phyloP scores from a whole-genome alignment of 1,140 invertebrate genomes.

The Drusus annulatus region DNA sequence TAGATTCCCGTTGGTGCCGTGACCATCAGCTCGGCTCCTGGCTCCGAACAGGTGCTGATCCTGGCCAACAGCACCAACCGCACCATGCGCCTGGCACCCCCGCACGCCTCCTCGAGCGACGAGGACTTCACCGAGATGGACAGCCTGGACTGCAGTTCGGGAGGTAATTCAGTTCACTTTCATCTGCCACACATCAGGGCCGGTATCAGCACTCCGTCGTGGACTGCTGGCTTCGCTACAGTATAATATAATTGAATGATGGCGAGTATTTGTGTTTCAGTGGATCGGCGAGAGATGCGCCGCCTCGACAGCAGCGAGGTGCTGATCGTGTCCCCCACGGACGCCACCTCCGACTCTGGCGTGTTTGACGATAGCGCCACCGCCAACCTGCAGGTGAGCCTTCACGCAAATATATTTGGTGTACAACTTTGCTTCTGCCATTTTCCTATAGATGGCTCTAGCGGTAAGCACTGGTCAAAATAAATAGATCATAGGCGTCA shows the following conservation, averaged over 20 bases:
- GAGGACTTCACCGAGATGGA: conserved; percentile 80
- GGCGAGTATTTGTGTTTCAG: conserved; percentile 58
- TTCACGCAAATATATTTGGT: no score
- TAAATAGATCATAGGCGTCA: no score
- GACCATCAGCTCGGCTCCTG: conserved; percentile 79
- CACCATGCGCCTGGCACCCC: conserved; percentile 62
- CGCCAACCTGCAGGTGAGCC: conserved; percentile 45
- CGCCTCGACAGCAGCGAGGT: conserved; percentile 88
- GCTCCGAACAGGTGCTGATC: conserved; percentile 80
- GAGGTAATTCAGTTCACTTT: conserved; percentile 62
- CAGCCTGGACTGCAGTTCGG: conserved; percentile 78
- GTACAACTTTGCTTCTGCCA: no score
- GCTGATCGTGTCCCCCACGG: conserved; percentile 80
- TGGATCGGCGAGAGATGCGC: conserved; percentile 63
- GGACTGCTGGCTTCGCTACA: no score
- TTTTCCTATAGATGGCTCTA: no score
- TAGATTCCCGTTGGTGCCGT: conserved; percentile 78
- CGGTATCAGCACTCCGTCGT: no score
- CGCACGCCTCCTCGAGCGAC: conserved; percentile 74
- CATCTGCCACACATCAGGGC: no score
- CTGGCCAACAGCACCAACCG: conserved; percentile 75
- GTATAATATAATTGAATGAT: no score
- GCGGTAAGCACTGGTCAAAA: no score
- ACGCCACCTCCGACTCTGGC: conserved; percentile 71
- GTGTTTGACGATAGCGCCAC: conserved; percentile 72